A percentile compares a stretch with the other conserved stretches of the same genome.
Conservation (phyloP, 1,140 invertebrate species). For the Drosophila baimaii region DNA sequence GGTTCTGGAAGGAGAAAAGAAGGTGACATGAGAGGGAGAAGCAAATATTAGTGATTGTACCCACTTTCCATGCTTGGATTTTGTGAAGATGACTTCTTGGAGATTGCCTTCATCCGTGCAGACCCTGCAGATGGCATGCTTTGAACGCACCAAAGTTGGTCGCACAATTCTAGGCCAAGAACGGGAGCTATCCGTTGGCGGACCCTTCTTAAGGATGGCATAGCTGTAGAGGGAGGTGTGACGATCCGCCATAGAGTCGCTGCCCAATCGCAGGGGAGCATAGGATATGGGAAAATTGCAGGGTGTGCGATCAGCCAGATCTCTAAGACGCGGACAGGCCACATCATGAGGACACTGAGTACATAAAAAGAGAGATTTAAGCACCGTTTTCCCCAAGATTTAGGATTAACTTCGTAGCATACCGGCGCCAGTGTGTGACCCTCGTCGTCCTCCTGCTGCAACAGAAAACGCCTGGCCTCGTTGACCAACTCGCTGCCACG, state of each 20-base stretch:
- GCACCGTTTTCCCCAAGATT: no score
- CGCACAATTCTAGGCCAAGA: constrained; percentile 92
- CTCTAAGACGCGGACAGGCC: constrained; percentile 88
- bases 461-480: constrained; percentile 90
- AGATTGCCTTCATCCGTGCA: constrained; percentile 91
- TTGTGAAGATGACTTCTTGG: constrained; percentile 91
- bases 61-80: constrained; percentile 89
- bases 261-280: constrained; percentile 85
- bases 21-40: background rate
- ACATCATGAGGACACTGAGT: constrained; percentile 92
- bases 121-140: constrained; percentile 90
- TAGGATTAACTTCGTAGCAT: constrained; percentile 57
- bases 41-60: constrained; percentile 1
- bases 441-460: constrained; percentile 75
- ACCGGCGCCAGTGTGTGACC: constrained; percentile 91
- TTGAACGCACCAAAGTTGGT: constrained; percentile 87
- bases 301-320: constrained; percentile 86
- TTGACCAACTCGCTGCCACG: constrained; percentile 91
- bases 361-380: background rate
- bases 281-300: constrained; percentile 92
- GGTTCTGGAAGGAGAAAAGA: constrained; percentile 83
- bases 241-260: constrained; percentile 75
- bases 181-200: constrained; percentile 84
- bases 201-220: constrained; percentile 92
- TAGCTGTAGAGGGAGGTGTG: constrained; percentile 89